phyloP scores from a whole-genome alignment of 2,797 vertebrate genomes.

The Thripadectes ignobilis region DNA sequence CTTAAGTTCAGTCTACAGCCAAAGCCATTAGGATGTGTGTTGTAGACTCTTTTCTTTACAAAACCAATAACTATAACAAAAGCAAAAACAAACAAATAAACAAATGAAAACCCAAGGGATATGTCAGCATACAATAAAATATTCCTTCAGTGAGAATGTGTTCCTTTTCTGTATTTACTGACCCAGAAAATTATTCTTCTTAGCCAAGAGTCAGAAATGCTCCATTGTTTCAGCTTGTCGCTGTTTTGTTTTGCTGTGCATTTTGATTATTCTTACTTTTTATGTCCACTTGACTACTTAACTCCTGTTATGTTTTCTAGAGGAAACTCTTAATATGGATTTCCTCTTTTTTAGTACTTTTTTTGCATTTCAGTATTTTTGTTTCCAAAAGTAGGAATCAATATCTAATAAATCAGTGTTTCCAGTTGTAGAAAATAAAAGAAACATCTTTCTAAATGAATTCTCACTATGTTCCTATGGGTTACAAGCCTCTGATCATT shows the following conservation, averaged over 20 bases:
- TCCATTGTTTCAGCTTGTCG: constrained; percentile 65
- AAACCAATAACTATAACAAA: not conserved
- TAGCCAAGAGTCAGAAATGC: constrained; percentile 60
- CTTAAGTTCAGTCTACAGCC: constrained; percentile 73
- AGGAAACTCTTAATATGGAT: constrained; percentile 71
- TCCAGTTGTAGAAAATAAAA: constrained; percentile 66
- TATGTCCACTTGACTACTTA: constrained; percentile 72
- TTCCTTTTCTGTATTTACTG: constrained; percentile 75
- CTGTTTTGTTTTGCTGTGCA: constrained; percentile 68
- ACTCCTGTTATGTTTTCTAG: constrained; percentile 74
- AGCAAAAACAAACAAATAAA: not conserved
- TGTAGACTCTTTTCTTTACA: constrained; percentile 37
- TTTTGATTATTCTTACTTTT: constrained; percentile 69
- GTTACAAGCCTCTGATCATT: constrained; percentile 39
- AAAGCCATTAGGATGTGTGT: constrained; percentile 68
- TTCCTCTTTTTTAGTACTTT: constrained; percentile 68
- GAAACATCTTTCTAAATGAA: constrained; percentile 66
- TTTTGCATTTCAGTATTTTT: constrained; percentile 73
- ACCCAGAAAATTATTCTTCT: constrained; percentile 70
- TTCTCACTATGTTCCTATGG: constrained; percentile 56
- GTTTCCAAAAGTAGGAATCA: constrained; percentile 73
- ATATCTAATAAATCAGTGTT: constrained; percentile 72
- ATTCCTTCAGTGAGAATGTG: constrained; percentile 74
- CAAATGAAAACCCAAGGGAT: constrained; percentile 9
- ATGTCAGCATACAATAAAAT: constrained; percentile 66